phyloP scores from a whole-genome alignment of 2,797 vertebrate species.

The Chaetophractus vellerosus region DNA sequence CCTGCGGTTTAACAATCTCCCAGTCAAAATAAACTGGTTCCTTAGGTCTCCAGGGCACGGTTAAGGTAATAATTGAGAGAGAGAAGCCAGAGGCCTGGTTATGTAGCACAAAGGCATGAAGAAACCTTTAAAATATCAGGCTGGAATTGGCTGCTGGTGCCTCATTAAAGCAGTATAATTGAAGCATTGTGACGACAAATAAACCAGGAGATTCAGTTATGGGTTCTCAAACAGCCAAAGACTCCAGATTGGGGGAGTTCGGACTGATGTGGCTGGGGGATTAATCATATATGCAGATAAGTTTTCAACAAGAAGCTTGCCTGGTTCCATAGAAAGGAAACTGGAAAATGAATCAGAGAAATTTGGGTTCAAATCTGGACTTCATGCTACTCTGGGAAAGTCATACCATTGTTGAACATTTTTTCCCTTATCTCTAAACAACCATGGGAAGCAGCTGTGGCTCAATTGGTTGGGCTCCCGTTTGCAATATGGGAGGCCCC shows the following conservation, averaged over 20 bases:
- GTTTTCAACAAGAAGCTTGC: neutral
- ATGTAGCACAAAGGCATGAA: slow-evolving; percentile 24
- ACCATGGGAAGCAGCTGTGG: too few relatives aligned
- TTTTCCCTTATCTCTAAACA: neutral
- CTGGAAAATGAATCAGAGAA: slow-evolving; percentile 14
- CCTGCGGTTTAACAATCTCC: slow-evolving; percentile 88
- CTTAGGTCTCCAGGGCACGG: slow-evolving; percentile 85
- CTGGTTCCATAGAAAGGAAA: slow-evolving; percentile 1
- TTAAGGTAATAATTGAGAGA: slow-evolving; percentile 85
- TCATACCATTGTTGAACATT: neutral
- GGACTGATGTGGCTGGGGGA: neutral
- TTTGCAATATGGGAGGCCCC: too few relatives aligned
- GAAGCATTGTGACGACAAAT: slow-evolving; percentile 57
- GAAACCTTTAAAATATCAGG: slow-evolving; percentile 71
- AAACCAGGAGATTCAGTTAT: slow-evolving; percentile 2
- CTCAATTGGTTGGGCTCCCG: too few relatives aligned
- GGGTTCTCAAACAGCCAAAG: slow-evolving; percentile 33
- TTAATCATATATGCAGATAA: neutral
- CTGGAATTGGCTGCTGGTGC: slow-evolving; percentile 33
- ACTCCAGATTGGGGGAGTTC: neutral
- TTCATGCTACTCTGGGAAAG: neutral
- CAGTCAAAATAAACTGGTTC: slow-evolving; percentile 90
- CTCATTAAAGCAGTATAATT: slow-evolving; percentile 49
- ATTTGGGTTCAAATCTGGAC: neutral
- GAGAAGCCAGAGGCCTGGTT: slow-evolving; percentile 60